phyloP scores from a whole-genome alignment of 2,888 invertebrate species.

The Trachelus troglodyta region DNA sequence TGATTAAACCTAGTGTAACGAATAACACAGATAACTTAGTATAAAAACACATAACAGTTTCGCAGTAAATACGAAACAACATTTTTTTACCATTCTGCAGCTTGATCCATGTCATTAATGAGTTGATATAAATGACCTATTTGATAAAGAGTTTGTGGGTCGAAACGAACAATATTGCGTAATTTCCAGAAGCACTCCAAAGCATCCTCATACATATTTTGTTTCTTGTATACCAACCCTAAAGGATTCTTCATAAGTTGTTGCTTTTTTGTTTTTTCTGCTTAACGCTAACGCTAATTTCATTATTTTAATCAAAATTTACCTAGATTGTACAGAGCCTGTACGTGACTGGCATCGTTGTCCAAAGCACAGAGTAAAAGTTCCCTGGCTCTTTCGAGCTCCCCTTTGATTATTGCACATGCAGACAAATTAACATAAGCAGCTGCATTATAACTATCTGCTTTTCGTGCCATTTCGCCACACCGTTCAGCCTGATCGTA shows the following conservation, averaged over 20 bases:
- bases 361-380: constrained; percentile 81
- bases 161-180: constrained; percentile 75
- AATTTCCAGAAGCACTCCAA: constrained; percentile 84
- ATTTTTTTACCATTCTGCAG: constrained; percentile 71
- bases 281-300: neutral
- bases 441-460: constrained; percentile 82
- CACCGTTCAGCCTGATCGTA: constrained; percentile 81
- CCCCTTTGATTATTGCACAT: constrained; percentile 77
- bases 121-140: constrained; percentile 82
- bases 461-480: constrained; percentile 78
- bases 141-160: constrained; percentile 82
- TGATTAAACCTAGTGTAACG: constrained; percentile 74
- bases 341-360: constrained; percentile 84
- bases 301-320: constrained; percentile 34
- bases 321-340: constrained; percentile 87
- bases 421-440: constrained; percentile 90
- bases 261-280: neutral
- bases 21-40: constrained; percentile 12
- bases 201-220: constrained; percentile 78
- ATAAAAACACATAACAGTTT: constrained; percentile 3
- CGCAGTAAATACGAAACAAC: neutral
- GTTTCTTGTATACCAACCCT: constrained; percentile 78
- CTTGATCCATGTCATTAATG: constrained; percentile 72
- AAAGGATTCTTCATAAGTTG: constrained; percentile 19
- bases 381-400: constrained; percentile 77